Conservation (phyloP, 2,113 vertebrate genomes). For the Dendropsophus ebraccatus region DNA sequence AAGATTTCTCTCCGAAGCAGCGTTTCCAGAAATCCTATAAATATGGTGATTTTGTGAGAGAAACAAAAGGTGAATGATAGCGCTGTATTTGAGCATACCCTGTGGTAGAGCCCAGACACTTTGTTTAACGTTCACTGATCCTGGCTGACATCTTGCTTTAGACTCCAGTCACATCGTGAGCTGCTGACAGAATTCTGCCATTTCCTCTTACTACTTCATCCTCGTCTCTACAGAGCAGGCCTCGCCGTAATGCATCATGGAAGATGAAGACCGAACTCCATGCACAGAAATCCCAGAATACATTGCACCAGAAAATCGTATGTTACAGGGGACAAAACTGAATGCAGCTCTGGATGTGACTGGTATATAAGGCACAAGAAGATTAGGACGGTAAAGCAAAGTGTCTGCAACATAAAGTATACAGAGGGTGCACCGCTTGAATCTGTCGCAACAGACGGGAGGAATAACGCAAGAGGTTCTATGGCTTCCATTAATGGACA, state of each 20-base stretch:
- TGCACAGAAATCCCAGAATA: too few species aligned
- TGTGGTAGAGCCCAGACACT: too few species aligned
- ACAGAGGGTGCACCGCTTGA: not conserved
- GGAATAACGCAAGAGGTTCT: not conserved
- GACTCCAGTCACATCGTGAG: not conserved
- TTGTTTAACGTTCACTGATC: not conserved
- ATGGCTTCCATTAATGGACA: too few species aligned
- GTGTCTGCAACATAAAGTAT: not conserved
- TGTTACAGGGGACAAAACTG: not conserved
- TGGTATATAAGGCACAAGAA: not conserved
- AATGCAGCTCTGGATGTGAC: too few species aligned
- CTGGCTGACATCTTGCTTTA: not conserved
- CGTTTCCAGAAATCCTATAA: slow-evolving; percentile 82
- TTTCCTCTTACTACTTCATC: too few species aligned
- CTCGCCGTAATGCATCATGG: too few species aligned
- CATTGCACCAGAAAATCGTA: too few species aligned
- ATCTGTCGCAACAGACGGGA: not conserved
- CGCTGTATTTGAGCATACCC: too few species aligned
- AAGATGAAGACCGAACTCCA: too few species aligned
- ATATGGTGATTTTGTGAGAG: not conserved
- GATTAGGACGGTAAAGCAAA: not conserved
- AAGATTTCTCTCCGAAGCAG: slow-evolving; percentile 82
- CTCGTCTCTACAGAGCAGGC: too few species aligned
- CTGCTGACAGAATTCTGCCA: not conserved
- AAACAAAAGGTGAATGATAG: not conserved